A percentile compares a stretch with the other conserved stretches of the same genome.
phyloP scores from a whole-genome alignment of 2,888 invertebrate genomes.

The Lepidonotus clava region DNA sequence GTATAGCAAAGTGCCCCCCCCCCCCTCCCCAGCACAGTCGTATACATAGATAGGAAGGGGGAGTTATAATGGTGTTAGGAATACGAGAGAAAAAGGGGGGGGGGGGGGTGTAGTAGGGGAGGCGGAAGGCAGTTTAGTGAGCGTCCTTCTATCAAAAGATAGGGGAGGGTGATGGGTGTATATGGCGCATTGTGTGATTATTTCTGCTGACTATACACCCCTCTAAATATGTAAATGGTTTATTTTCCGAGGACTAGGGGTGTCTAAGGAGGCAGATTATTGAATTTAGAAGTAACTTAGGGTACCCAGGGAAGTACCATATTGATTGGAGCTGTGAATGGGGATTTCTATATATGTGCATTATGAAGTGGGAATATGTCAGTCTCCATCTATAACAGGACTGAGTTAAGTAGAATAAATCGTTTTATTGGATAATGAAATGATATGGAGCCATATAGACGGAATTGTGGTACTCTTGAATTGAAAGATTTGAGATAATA shows the following conservation, averaged over 20 bases:
- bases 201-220: constrained; percentile 24
- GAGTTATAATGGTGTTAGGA: not conserved
- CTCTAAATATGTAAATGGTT: constrained; percentile 2
- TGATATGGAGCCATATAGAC: no score
- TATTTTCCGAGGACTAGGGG: not conserved
- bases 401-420: no score
- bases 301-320: not conserved
- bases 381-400: no score
- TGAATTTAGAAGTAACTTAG: constrained; percentile 18
- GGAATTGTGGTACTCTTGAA: no score
- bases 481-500: no score
- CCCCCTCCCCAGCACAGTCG: not conserved
- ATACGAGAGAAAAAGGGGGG: not conserved
- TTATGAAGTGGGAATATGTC: no score
- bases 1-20: no score
- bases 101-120: not conserved
- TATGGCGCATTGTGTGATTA: constrained; percentile 6
- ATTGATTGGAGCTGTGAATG: not conserved
- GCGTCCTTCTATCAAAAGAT: no score
- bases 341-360: not conserved
- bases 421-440: no score
- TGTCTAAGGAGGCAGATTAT: constrained; percentile 14
- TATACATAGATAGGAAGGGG: not conserved
- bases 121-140: not conserved
- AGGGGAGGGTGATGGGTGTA: no score